Percentiles rank a stretch among this genome's conserved stretches.
Conservation (phyloP, 1,140 invertebrate genomes). For the Capitella teleta region DNA sequence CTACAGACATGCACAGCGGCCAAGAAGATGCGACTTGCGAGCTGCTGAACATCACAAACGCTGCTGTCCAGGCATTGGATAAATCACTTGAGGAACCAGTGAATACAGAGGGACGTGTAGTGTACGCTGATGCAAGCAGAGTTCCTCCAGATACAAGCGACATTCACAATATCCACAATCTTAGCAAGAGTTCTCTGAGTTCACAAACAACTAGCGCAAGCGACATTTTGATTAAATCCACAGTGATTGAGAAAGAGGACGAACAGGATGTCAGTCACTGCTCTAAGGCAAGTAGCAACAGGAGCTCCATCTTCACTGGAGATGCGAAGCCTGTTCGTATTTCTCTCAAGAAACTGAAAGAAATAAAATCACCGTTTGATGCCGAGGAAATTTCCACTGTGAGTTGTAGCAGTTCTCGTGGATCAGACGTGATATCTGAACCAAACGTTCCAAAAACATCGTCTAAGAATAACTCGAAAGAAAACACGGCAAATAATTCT, state of each 20-base stretch:
- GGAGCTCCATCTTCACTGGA: not conserved
- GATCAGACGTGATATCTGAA: no score
- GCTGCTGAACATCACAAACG: no score
- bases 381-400: not conserved
- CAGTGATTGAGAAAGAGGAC: not conserved
- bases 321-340: conserved; percentile 2
- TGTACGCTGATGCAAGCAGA: no score
- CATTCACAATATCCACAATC: no score
- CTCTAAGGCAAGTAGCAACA: not conserved
- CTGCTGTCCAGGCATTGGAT: no score
- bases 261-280: not conserved
- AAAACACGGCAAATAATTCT: not conserved
- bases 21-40: no score
- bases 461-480: not conserved
- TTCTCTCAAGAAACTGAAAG: conserved; percentile 5
- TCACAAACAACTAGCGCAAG: conserved; percentile 2
- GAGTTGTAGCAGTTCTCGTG: no score
- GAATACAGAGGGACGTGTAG: no score
- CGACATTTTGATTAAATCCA: conserved; percentile 4
- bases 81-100: no score
- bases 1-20: no score
- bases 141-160: no score
- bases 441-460: not conserved
- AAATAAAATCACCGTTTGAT: conserved; percentile 13
- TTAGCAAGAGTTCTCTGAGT: no score